phyloP scores from a whole-genome alignment of 2,888 invertebrate genomes.

The Polia nebulosa region DNA sequence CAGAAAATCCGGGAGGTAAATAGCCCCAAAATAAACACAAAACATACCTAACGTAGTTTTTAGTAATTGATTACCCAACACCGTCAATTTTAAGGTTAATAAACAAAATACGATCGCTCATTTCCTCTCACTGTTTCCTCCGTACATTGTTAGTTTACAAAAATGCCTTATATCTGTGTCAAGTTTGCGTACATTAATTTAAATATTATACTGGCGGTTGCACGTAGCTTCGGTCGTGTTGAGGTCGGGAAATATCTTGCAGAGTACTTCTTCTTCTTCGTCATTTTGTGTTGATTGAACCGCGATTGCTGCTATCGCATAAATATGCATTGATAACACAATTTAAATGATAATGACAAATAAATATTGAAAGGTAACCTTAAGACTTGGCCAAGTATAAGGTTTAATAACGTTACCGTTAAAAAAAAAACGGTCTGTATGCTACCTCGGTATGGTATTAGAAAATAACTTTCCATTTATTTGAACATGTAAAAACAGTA shows the following conservation, averaged over 20 bases:
- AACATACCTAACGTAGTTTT: constrained; percentile 24
- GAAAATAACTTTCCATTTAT: no score
- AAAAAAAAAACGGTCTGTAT: no score
- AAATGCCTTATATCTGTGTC: constrained; percentile 67
- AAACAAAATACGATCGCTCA: constrained; percentile 34
- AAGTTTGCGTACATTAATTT: constrained; percentile 67
- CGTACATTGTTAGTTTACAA: constrained; percentile 49
- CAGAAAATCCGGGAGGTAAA: not conserved
- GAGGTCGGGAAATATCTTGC: not conserved
- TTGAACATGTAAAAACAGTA: no score
- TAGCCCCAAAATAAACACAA: not conserved
- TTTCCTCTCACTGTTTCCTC: constrained; percentile 48
- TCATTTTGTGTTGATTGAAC: not conserved
- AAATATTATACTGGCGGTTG: constrained; percentile 31
- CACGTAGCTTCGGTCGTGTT: not conserved
- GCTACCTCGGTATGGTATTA: no score
- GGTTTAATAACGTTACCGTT: no score
- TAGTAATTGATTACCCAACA: constrained; percentile 40
- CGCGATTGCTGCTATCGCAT: no score
- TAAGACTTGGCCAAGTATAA: no score
- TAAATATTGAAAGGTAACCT: no score
- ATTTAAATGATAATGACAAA: no score
- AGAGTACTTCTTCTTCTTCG: not conserved
- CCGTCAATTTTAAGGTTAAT: constrained; percentile 55
- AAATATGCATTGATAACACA: no score